Percentiles rank a stretch among this genome's conserved stretches.
Evolutionary conservation across 2,113 vertebrate genomes (phyloP).

Genomic region (Phaetusa simplex): DNA sequence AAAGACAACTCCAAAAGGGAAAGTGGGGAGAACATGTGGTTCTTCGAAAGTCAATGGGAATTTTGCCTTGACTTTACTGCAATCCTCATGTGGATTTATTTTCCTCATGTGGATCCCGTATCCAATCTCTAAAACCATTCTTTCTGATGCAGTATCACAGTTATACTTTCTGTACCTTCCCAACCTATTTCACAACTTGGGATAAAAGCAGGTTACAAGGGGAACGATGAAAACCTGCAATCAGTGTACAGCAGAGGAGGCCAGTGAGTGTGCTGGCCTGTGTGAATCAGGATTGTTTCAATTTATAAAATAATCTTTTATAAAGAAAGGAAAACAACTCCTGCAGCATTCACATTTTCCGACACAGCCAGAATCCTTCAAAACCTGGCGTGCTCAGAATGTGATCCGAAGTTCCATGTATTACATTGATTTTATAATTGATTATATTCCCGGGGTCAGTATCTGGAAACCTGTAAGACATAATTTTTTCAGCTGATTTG

Average conservation of each 20-base stretch:
- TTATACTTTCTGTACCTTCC: neutral
- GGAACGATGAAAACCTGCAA: neutral
- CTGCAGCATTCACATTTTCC: neutral
- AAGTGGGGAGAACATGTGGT: neutral
- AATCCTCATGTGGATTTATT: neutral
- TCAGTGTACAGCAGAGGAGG: neutral
- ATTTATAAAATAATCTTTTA: neutral
- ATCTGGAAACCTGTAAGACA: conserved; percentile 55
- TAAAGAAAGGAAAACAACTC: neutral
- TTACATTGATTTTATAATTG: conserved; percentile 67
- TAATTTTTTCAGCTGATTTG: conserved; percentile 65
- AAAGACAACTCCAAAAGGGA: neutral
- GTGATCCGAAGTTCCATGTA: conserved; percentile 35
- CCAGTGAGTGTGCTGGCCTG: fast-evolving
- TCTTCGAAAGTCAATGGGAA: neutral
- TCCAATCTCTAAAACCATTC: neutral
- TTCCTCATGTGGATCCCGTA: neutral
- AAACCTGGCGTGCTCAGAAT: conserved; percentile 11
- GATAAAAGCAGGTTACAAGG: neutral
- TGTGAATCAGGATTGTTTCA: neutral
- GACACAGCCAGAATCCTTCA: conserved; percentile 21
- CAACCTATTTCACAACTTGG: neutral
- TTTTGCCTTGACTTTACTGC: neutral
- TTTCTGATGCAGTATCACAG: neutral
- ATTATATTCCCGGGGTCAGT: conserved; percentile 54